Conservation (phyloP, 35 echinoderm and acorn worm genomes). For the Acanthaster planci region DNA sequence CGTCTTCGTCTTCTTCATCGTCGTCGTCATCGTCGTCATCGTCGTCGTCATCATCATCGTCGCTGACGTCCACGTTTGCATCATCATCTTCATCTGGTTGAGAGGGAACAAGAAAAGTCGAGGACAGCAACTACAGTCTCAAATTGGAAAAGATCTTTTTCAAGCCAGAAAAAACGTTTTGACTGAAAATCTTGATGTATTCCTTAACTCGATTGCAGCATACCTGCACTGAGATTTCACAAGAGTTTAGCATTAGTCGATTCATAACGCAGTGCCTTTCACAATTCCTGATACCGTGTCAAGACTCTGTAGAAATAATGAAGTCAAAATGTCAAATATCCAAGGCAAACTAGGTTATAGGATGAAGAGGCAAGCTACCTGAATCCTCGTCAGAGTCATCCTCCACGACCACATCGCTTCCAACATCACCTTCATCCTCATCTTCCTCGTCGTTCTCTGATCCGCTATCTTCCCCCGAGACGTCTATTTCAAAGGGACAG, state of each 20-base stretch:
- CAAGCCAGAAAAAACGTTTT: neutral
- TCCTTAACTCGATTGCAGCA: neutral
- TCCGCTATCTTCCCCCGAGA: constrained; percentile 12
- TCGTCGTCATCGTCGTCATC: constrained; percentile 76
- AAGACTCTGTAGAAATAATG: neutral
- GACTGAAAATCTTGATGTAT: neutral
- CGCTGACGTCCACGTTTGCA: constrained; percentile 30
- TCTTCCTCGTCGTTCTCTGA: constrained; percentile 33
- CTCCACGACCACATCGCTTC: constrained; percentile 45
- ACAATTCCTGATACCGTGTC: neutral
- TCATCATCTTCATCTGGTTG: constrained; percentile 57
- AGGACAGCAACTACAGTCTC: neutral
- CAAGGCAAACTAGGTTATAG: no score
- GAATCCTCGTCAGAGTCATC: constrained; percentile 68
- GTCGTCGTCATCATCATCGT: constrained; percentile 56
- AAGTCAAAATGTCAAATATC: no score
- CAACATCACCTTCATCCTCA: constrained; percentile 65
- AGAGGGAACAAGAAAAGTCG: neutral
- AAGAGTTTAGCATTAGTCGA: neutral
- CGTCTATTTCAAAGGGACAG: constrained; percentile 5
- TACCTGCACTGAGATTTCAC: neutral
- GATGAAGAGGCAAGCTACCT: no score
- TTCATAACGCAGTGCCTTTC: neutral
- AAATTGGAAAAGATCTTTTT: neutral
- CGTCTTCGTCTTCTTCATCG: constrained; percentile 56